Conservation (phyloP, 2,888 invertebrate genomes). For the Drosophila tanythrix region DNA sequence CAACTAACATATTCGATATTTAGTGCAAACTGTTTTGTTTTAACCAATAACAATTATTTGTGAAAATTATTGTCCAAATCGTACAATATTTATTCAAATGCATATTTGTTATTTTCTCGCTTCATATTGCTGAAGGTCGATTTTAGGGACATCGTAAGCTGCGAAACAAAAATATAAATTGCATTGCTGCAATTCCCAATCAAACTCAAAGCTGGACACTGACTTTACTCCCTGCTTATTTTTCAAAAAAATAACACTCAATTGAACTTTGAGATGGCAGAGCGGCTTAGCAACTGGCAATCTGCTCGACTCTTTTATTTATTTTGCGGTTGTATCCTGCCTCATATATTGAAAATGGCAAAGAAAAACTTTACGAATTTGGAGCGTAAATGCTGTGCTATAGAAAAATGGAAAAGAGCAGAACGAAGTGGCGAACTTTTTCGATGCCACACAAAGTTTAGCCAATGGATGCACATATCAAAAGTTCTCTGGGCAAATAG, state of each 20-base stretch:
- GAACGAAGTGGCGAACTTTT: constrained; percentile 38
- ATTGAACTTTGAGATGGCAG: constrained; percentile 35
- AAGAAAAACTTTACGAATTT: constrained; percentile 64
- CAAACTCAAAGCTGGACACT: neutral
- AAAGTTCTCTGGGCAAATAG: constrained; percentile 53
- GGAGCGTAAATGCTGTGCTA: constrained; percentile 23
- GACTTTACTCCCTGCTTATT: neutral
- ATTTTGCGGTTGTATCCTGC: neutral
- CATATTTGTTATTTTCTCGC: neutral
- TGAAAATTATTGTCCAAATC: neutral
- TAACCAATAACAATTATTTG: neutral
- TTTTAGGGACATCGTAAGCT: neutral
- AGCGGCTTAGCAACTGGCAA: constrained; percentile 32
- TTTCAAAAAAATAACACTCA: constrained; percentile 3
- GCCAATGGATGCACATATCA: constrained; percentile 41
- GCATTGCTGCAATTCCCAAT: constrained; percentile 4
- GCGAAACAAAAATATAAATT: constrained; percentile 1
- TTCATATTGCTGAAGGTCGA: neutral
- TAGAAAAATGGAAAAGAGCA: constrained; percentile 6
- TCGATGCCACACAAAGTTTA: constrained; percentile 38
- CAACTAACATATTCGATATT: neutral
- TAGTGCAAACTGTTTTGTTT: neutral
- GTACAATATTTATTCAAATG: too few relatives aligned
- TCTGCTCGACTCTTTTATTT: constrained; percentile 6
- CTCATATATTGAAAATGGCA: constrained; percentile 55